Evolutionary conservation across 23 tunicate genomes (phyloP).

Genomic region (Clavelina lepadiformis): DNA sequence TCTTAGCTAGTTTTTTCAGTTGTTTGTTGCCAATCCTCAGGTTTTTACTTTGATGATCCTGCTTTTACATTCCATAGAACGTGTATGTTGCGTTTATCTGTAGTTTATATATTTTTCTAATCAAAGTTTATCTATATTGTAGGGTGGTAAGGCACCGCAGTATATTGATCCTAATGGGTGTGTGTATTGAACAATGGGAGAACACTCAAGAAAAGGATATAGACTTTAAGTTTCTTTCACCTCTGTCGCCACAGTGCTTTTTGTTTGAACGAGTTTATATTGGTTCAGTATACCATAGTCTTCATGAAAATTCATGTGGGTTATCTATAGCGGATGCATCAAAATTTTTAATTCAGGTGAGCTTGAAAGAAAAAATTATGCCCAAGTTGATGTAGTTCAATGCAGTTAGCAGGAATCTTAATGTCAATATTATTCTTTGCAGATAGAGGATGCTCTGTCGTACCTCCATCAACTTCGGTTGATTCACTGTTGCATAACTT

Average conservation of each 20-base stretch:
- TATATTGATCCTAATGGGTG: constrained; percentile 33
- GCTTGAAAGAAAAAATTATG: not conserved
- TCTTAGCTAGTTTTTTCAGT: no score
- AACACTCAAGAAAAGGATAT: not conserved
- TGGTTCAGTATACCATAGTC: constrained; percentile 43
- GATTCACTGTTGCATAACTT: constrained; percentile 64
- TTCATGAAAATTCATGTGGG: constrained; percentile 54
- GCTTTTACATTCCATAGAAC: not conserved
- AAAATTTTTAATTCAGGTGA: constrained; percentile 1
- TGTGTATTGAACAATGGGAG: constrained; percentile 2
- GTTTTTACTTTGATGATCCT: not conserved
- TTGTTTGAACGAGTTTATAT: constrained; percentile 49
- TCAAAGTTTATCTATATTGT: not conserved
- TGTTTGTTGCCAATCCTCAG: no score
- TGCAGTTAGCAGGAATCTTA: not conserved
- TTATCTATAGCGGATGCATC: no score
- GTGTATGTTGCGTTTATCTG: not conserved
- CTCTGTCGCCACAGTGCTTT: constrained; percentile 35
- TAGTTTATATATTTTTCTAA: constrained; percentile 2
- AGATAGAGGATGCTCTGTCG: constrained; percentile 51
- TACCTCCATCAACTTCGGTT: constrained; percentile 60
- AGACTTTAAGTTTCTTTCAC: no score
- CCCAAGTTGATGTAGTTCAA: not conserved
- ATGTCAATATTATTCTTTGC: constrained; percentile 1
- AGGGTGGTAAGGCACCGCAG: constrained; percentile 4